These are phyloP conservation scores for Geococcyx californianus DNA, from an alignment of 2,113 vertebrate species.

Conservation along the genomic window DNA sequence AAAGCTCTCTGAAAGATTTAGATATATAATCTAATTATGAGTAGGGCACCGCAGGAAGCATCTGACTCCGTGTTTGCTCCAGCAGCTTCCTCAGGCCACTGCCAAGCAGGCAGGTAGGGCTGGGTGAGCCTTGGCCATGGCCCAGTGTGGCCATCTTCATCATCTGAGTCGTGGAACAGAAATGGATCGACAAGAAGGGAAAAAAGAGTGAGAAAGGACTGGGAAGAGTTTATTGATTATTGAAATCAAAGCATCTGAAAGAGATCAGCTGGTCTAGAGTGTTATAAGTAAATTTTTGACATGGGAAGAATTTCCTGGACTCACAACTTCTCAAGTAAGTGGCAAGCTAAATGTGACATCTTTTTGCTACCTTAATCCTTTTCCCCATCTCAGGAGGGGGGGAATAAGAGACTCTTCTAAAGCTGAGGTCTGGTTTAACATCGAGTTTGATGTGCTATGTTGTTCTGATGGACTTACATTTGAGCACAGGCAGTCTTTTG, in stretches of 20 bases:
- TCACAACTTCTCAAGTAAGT: not conserved
- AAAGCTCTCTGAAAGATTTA: not conserved
- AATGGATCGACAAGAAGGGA: not conserved
- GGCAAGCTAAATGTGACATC: not conserved
- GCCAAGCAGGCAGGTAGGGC: not conserved
- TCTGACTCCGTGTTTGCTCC: not conserved
- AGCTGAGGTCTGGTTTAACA: not conserved
- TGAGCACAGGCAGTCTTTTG: not conserved
- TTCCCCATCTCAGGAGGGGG: not conserved
- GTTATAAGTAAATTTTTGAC: not conserved
- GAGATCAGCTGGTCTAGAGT: not conserved
- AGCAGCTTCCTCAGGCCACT: rapidly evolving
- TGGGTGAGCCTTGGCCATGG: not conserved
- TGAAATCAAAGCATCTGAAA: not conserved
- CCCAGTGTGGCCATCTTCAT: not conserved
- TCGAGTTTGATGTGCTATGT: not conserved
- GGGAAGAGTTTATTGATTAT: not conserved
- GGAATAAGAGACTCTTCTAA: not conserved
- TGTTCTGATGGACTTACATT: not conserved
- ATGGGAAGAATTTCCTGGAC: not conserved
- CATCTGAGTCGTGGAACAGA: not conserved
- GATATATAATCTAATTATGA: not conserved
- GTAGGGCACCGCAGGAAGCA: not conserved
- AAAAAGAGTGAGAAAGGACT: not conserved
- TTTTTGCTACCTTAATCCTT: not conserved